Conservation (phyloP, 2,113 vertebrate genomes). For the Anser brachyrhynchus region DNA sequence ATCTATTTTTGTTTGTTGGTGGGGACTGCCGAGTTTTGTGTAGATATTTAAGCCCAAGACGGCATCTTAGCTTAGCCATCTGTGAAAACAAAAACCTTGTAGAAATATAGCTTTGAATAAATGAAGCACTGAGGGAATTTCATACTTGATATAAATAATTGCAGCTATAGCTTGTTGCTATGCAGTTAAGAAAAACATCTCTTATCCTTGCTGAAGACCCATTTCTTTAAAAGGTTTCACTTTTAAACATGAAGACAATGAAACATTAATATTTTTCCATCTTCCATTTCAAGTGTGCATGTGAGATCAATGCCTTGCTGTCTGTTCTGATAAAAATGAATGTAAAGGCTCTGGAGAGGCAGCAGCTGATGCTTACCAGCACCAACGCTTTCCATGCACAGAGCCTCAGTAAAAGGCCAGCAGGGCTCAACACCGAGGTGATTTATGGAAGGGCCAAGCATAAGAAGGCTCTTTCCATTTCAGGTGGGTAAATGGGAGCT, state of each 20-base stretch:
- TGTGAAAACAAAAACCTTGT: constrained; percentile 60
- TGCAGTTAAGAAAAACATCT: constrained; percentile 48
- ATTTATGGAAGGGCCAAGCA: neutral
- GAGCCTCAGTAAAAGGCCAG: neutral
- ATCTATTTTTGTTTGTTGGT: constrained; percentile 63
- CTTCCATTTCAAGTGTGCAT: neutral
- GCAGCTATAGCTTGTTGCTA: constrained; percentile 59
- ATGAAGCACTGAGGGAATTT: constrained; percentile 57
- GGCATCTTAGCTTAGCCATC: constrained; percentile 62
- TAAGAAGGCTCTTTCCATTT: neutral
- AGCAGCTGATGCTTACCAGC: neutral
- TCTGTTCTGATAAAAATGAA: neutral
- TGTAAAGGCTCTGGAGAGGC: neutral
- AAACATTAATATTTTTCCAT: constrained; percentile 23
- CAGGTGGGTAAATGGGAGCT: neutral
- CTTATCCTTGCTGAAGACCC: neutral
- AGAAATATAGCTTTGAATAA: constrained; percentile 68
- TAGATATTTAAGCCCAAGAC: constrained; percentile 65
- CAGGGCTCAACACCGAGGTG: neutral
- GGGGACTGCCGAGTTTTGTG: constrained; percentile 49
- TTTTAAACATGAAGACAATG: constrained; percentile 22
- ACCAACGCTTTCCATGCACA: neutral
- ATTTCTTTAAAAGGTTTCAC: constrained; percentile 50
- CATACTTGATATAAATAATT: constrained; percentile 52
- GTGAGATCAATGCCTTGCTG: neutral